Conservation (phyloP, 2,888 invertebrate genomes). For the Dusona sp. region DNA sequence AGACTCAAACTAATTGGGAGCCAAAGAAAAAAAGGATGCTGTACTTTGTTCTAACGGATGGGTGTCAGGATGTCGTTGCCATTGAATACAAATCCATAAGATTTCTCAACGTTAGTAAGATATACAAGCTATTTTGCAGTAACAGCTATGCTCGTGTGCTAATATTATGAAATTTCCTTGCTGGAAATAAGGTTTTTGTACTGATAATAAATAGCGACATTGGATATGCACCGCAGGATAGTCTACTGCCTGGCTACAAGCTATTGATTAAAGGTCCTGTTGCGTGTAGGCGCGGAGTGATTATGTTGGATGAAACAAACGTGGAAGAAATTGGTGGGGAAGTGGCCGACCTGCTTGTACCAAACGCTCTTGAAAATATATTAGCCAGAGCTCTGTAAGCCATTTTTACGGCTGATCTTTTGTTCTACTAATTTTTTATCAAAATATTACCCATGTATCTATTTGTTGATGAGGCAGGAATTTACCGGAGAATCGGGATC, state of each 20-base stretch:
- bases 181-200: not conserved
- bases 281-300: slow-evolving; percentile 89
- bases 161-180: not conserved
- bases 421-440: not conserved
- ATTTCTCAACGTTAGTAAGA: slow-evolving; percentile 86
- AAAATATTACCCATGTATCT: not conserved
- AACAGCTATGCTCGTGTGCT: not conserved
- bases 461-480: slow-evolving; percentile 34
- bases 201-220: not conserved
- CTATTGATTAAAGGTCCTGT: slow-evolving; percentile 89
- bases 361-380: slow-evolving; percentile 88
- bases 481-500: slow-evolving; percentile 83
- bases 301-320: slow-evolving; percentile 88
- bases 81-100: slow-evolving; percentile 90
- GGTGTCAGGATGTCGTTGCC: slow-evolving; percentile 88
- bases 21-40: slow-evolving; percentile 88
- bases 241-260: slow-evolving; percentile 87
- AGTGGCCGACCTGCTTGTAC: slow-evolving; percentile 87
- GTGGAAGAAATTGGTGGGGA: slow-evolving; percentile 90
- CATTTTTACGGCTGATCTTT: not conserved
- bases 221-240: slow-evolving; percentile 72
- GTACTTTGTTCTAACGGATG: slow-evolving; percentile 91
- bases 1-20: slow-evolving; percentile 86
- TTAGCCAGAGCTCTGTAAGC: slow-evolving; percentile 86
- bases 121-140: not conserved